Evolutionary conservation across 2,888 invertebrate species (phyloP).

Genomic region (Cheilosia variabilis): DNA sequence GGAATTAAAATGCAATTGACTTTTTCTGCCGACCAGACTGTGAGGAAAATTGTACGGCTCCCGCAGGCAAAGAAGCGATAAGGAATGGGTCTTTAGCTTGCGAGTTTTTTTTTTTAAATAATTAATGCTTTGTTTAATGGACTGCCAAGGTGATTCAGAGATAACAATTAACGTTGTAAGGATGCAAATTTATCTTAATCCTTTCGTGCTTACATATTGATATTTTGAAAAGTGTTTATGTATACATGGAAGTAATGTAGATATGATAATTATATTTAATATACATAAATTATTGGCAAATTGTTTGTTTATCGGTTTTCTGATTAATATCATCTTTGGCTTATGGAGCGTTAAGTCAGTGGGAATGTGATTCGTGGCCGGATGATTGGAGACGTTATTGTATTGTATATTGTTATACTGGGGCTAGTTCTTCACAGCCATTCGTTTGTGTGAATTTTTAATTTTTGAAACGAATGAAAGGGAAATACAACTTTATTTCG

Average conservation of each 20-base stretch:
- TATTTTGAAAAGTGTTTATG: neutral
- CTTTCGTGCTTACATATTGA: neutral
- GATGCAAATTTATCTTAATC: neutral
- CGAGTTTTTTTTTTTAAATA: neutral
- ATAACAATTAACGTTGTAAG: neutral
- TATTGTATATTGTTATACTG: too few relatives aligned
- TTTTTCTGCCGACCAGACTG: conserved; percentile 7
- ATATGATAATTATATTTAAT: neutral
- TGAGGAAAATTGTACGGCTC: neutral
- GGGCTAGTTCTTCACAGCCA: too few relatives aligned
- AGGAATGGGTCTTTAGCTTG: neutral
- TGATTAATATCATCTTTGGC: too few relatives aligned
- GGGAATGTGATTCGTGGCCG: too few relatives aligned
- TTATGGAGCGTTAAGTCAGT: too few relatives aligned
- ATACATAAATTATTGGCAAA: too few relatives aligned
- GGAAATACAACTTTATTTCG: too few relatives aligned
- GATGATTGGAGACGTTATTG: too few relatives aligned
- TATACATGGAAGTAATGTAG: neutral
- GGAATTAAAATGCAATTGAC: conserved; percentile 59
- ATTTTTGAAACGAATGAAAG: too few relatives aligned
- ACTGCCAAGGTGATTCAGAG: conserved; percentile 1
- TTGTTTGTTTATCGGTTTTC: too few relatives aligned
- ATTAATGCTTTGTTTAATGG: conserved; percentile 6
- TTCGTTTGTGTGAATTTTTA: too few relatives aligned
- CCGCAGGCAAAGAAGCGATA: neutral